Conservation (phyloP, 2,797 vertebrate species). For the Mus minutoides region DNA sequence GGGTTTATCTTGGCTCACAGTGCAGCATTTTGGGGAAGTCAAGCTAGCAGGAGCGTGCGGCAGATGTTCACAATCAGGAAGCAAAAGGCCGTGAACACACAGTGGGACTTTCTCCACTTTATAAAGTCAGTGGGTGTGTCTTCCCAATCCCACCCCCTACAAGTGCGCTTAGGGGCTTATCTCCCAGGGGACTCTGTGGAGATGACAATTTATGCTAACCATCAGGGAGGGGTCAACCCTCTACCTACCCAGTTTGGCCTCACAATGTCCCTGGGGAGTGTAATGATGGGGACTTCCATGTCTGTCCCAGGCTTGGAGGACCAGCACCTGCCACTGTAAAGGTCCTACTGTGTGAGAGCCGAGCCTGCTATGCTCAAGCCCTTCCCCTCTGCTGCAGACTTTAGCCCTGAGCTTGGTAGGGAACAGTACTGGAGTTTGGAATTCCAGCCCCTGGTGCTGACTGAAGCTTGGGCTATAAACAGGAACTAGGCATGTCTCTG, state of each 20-base stretch:
- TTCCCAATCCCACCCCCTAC: background rate
- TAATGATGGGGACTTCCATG: background rate
- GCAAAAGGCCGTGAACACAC: background rate
- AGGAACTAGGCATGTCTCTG: background rate
- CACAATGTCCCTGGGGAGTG: background rate
- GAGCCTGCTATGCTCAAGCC: background rate
- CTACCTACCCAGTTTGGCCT: background rate
- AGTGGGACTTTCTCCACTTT: background rate
- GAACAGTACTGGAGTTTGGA: accelerated
- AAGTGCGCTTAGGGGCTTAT: background rate
- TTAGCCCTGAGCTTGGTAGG: background rate
- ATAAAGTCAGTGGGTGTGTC: background rate
- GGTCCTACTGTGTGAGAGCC: background rate
- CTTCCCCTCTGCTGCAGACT: background rate
- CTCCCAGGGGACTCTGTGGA: no score
- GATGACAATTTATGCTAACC: background rate
- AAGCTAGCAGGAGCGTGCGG: background rate
- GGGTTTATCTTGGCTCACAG: background rate
- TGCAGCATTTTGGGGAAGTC: no score
- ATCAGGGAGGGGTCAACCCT: background rate
- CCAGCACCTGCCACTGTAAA: accelerated
- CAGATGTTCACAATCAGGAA: background rate
- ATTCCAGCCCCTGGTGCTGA: accelerated
- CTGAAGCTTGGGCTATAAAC: background rate
- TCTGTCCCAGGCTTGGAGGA: background rate